phyloP scores from a whole-genome alignment of 2,797 vertebrate species.

The Etheostoma perlongum region DNA sequence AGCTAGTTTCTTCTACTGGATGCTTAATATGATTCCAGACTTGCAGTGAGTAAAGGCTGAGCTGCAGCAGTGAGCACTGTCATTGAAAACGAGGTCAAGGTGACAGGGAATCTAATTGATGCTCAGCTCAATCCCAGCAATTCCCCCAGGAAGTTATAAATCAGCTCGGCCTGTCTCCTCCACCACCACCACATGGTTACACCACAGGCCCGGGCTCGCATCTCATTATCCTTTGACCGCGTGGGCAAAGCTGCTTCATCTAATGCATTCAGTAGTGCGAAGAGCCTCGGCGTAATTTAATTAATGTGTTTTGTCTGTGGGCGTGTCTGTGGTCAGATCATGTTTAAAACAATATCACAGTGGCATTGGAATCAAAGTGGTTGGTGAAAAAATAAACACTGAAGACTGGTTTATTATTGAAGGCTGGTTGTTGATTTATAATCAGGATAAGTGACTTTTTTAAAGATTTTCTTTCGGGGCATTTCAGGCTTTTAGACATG shows the following conservation, averaged over 20 bases:
- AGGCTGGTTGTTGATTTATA: background rate
- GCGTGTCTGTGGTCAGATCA: conserved; percentile 17
- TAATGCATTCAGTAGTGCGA: conserved; percentile 42
- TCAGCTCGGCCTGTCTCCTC: conserved; percentile 9
- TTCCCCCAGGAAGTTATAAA: conserved; percentile 24
- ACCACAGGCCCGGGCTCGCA: conserved; percentile 19
- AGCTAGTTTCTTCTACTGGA: background rate
- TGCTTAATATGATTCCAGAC: background rate
- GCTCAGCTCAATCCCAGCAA: conserved; percentile 7
- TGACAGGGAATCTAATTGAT: conserved; percentile 55
- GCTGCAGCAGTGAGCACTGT: background rate
- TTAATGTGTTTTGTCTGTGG: conserved; percentile 28
- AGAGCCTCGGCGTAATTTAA: conserved; percentile 51
- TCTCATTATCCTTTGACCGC: conserved; percentile 48
- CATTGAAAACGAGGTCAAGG: conserved; percentile 64
- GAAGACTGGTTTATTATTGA: background rate
- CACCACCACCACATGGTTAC: background rate
- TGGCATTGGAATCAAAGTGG: background rate
- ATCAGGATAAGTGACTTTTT: background rate
- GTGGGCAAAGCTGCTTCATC: conserved; percentile 33
- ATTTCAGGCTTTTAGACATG: too few relatives aligned
- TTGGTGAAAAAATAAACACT: background rate
- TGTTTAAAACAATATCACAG: conserved; percentile 31
- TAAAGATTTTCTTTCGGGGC: too few relatives aligned
- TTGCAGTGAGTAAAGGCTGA: background rate